Evolutionary conservation across 2,888 invertebrate genomes (phyloP).

Genomic region (Syrphus vitripennis): DNA sequence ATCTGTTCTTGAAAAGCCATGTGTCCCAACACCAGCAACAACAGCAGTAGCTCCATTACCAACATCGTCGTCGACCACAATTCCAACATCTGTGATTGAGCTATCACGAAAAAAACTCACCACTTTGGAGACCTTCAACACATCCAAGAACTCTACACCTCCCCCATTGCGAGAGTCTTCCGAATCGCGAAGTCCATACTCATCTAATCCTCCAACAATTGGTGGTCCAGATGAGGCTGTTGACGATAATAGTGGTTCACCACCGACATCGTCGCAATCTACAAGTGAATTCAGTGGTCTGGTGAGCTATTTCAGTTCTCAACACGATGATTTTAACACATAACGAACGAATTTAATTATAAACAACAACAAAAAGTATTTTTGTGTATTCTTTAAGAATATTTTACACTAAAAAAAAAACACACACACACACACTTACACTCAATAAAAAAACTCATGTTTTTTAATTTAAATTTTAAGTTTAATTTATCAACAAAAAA

Average conservation of each 20-base stretch:
- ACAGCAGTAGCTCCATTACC: constrained; percentile 72
- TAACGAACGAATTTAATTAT: constrained; percentile 81
- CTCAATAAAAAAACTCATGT: constrained; percentile 8
- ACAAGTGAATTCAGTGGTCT: constrained; percentile 93
- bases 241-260: constrained; percentile 66
- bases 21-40: constrained; percentile 69
- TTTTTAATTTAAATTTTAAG: constrained; percentile 44
- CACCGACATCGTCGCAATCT: constrained; percentile 74
- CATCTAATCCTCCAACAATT: constrained; percentile 62
- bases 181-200: constrained; percentile 75
- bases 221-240: constrained; percentile 69
- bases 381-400: constrained; percentile 52
- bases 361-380: constrained; percentile 72
- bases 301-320: constrained; percentile 95
- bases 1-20: constrained; percentile 69
- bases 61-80: constrained; percentile 74
- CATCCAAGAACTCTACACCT: constrained; percentile 67
- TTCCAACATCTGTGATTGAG: constrained; percentile 74
- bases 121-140: constrained; percentile 78
- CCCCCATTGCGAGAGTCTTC: constrained; percentile 75
- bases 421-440: constrained; percentile 36
- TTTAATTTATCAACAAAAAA: constrained; percentile 51
- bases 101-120: constrained; percentile 78
- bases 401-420: constrained; percentile 16
- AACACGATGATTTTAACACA: constrained; percentile 93